Evolutionary conservation across 2,888 invertebrate genomes (phyloP), one percentile per base, ranked within the genome.

Genomic region (Syrista parreyssii): DNA sequence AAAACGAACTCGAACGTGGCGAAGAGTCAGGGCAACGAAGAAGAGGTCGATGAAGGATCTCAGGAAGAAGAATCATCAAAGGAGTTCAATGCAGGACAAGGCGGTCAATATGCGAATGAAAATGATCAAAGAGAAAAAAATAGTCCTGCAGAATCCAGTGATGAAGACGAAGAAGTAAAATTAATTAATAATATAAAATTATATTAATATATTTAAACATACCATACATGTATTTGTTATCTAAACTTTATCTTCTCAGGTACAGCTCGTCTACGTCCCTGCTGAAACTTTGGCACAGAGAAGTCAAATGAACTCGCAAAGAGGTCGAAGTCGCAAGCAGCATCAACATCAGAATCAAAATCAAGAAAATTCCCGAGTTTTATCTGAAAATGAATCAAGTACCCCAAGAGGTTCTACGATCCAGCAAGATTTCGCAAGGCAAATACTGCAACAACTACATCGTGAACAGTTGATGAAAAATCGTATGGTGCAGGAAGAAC

Each of bases 261-360:
- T 97, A 0, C 97, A 97, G 87, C 90, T 97, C 68, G 92, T 97
- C 0, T 97, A 97, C 87, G 96, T 97, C 0, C 97, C 97, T 9
- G 93, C 96, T 34, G 96, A 97, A 86, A 94, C 96, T 0, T 90
- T 96, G 33, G 94, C 94, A 83, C 92, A 93, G 87, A 87, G 91
- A 33, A 91, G 89, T 40, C 92, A 92, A 78, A 78, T 84, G n/a
- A 90, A 90, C 68, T 79, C 75, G 72, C 87, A 87, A 71, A 85
- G 84, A 74, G 82, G 77, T 15, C 88, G 88, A 68, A 82, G 84
- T 68, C 86, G 87, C 55, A 90, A 89, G 78, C 87, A 86, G 68
- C 79, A 73, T 11, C 78, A 77, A 12, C 77, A 79, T 11, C 76
- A 76, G 35, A 84, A 85, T 32, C 80, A 84, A 34, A 74, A n/a